These are phyloP conservation scores for Drosophila sordidula DNA, from an alignment of 2,888 invertebrate genomes.

Conservation along the genomic window DNA sequence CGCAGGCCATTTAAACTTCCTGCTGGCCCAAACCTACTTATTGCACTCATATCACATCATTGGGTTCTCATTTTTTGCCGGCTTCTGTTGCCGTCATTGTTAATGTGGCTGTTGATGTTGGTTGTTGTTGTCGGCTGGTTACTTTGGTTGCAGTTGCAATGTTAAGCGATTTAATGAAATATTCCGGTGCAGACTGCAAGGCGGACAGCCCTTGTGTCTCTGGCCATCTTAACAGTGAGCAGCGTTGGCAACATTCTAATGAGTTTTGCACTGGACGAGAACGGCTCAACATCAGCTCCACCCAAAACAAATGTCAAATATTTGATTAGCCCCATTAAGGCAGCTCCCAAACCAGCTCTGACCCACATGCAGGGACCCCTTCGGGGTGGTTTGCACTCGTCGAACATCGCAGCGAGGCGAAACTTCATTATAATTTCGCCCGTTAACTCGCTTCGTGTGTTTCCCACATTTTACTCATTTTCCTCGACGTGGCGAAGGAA, in stretches of 20 bases:
- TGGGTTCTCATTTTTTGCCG: neutral
- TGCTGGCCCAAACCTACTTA: slow-evolving; percentile 4
- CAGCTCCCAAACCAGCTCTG: slow-evolving; percentile 44
- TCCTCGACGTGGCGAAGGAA: slow-evolving; percentile 24
- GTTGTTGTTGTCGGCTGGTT: slow-evolving; percentile 31
- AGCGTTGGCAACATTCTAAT: slow-evolving; percentile 33
- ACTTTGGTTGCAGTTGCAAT: slow-evolving; percentile 47
- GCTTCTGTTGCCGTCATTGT: slow-evolving; percentile 39
- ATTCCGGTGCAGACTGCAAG: slow-evolving; percentile 40
- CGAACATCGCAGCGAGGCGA: slow-evolving; percentile 27
- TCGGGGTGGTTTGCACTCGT: slow-evolving; percentile 53
- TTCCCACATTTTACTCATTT: slow-evolving; percentile 53
- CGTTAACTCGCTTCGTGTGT: slow-evolving; percentile 72
- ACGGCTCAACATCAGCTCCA: slow-evolving; percentile 47
- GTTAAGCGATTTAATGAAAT: slow-evolving; percentile 56
- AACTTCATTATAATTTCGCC: slow-evolving; percentile 77
- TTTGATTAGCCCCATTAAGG: slow-evolving; percentile 80
- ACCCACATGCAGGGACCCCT: slow-evolving; percentile 60
- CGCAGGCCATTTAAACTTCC: slow-evolving; percentile 11
- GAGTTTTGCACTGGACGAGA: slow-evolving; percentile 51
- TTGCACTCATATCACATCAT: slow-evolving; percentile 8
- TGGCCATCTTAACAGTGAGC: slow-evolving; percentile 11
- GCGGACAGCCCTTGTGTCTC: slow-evolving; percentile 3
- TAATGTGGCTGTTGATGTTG: slow-evolving; percentile 52
- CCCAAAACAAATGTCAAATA: slow-evolving; percentile 74